phyloP scores from a whole-genome alignment of 1,140 invertebrate species.

The Hypsibius dujardini region DNA sequence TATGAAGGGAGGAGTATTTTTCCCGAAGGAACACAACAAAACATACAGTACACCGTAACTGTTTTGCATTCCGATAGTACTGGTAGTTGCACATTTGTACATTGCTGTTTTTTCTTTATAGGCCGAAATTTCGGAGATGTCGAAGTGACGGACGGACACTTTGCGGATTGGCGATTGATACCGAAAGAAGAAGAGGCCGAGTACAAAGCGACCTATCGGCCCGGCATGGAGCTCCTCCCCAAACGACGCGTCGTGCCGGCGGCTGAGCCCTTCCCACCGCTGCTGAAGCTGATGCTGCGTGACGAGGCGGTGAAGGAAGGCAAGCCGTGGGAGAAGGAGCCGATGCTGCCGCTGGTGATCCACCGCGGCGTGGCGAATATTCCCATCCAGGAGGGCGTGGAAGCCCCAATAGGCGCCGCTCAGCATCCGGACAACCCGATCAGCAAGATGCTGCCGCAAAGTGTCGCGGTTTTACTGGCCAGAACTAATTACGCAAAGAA shows the following conservation, averaged over 20 bases:
- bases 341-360: constrained; percentile 15
- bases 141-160: constrained; percentile 47
- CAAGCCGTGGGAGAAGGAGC: constrained; percentile 5
- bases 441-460: constrained; percentile 3
- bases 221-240: constrained; percentile 25
- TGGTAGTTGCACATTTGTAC: too few species aligned
- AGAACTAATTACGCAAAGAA: too few species aligned
- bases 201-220: constrained; percentile 32
- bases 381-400: constrained; percentile 12
- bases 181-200: constrained; percentile 52
- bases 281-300: constrained; percentile 38
- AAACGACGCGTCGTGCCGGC: constrained; percentile 36
- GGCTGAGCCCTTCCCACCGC: constrained; percentile 48
- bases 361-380: background rate
- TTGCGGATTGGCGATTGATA: constrained; percentile 55
- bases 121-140: constrained; percentile 31
- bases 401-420: background rate
- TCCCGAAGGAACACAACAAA: too few species aligned
- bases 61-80: too few species aligned
- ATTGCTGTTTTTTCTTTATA: background rate
- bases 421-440: background rate
- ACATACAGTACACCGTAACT: too few species aligned
- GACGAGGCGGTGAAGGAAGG: constrained; percentile 21
- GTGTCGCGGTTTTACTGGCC: background rate
- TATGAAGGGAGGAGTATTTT: too few species aligned